Evolutionary conservation across 2,888 invertebrate genomes (phyloP).

Genomic region (Xestobium rufovillosum): DNA sequence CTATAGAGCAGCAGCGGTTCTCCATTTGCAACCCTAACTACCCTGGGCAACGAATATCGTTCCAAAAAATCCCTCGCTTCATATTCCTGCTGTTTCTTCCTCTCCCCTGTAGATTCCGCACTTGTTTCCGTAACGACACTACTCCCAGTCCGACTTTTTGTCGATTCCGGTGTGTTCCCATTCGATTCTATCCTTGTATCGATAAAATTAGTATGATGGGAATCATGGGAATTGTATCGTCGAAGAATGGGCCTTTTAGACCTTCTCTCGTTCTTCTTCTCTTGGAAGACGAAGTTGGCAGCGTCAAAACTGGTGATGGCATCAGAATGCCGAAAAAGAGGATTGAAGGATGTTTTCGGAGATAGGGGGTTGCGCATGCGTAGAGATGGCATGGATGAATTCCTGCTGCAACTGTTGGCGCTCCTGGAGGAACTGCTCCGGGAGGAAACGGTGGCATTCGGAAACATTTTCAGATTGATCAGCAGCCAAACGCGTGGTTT

Average conservation of each 20-base stretch:
- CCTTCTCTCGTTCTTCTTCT: conserved; percentile 20
- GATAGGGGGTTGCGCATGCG: conserved; percentile 34
- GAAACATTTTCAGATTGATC: conserved; percentile 36
- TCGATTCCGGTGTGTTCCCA: conserved; percentile 34
- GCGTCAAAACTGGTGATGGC: conserved; percentile 38
- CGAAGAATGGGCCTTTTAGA: conserved; percentile 41
- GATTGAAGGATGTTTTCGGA: conserved; percentile 35
- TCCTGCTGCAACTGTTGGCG: conserved; percentile 35
- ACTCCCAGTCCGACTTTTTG: conserved; percentile 28
- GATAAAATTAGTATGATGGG: conserved; percentile 43
- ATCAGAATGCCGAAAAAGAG: conserved; percentile 34
- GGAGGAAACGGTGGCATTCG: conserved; percentile 38
- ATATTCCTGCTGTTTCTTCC: conserved; percentile 31
- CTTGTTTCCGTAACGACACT: conserved; percentile 27
- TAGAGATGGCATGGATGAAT: conserved; percentile 40
- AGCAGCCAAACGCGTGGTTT: no score
- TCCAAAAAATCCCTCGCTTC: conserved; percentile 52
- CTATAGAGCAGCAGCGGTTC: conserved; percentile 56
- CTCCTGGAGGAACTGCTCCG: conserved; percentile 36
- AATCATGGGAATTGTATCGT: conserved; percentile 43
- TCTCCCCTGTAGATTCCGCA: conserved; percentile 32
- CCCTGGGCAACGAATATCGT: conserved; percentile 54
- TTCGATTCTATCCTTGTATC: conserved; percentile 45
- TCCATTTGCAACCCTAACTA: conserved; percentile 51
- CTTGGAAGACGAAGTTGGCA: conserved; percentile 36